A percentile compares a stretch with the other conserved stretches of the same genome.
phyloP scores from a whole-genome alignment of 2,113 vertebrate species.

The Corythaeola cristata region DNA sequence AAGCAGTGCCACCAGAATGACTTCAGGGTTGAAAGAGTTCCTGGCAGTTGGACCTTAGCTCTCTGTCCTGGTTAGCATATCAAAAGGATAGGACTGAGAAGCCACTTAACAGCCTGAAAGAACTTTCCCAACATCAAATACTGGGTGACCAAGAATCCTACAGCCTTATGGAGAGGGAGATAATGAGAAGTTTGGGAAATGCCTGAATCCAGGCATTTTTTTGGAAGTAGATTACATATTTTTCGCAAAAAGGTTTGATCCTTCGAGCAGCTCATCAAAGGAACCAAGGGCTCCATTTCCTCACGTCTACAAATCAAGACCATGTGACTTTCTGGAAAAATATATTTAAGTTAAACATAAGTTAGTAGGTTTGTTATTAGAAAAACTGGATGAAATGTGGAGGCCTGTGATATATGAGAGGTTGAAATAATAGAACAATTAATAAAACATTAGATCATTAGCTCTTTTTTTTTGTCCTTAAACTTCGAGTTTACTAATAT shows the following conservation, averaged over 20 bases:
- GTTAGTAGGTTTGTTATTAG: neutral
- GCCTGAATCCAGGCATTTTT: neutral
- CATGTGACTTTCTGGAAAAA: neutral
- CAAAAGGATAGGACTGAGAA: neutral
- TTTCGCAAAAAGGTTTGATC: neutral
- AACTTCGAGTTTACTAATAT: neutral
- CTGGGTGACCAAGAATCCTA: neutral
- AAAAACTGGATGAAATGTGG: neutral
- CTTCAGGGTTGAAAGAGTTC: neutral
- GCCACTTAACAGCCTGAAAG: neutral
- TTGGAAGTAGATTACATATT: neutral
- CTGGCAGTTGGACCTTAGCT: neutral
- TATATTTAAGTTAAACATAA: neutral
- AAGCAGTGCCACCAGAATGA: neutral
- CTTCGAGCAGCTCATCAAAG: neutral
- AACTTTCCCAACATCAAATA: neutral
- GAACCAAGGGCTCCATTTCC: neutral
- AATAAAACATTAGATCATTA: neutral
- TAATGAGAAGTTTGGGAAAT: neutral
- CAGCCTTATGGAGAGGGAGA: neutral
- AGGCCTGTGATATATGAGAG: neutral
- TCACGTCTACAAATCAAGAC: neutral
- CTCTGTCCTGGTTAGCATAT: neutral
- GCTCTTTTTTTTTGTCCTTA: neutral
- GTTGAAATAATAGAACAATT: neutral